These are phyloP conservation scores for Metaphire vulgaris DNA, from an alignment of 1,140 invertebrate species.

Conservation along the genomic window DNA sequence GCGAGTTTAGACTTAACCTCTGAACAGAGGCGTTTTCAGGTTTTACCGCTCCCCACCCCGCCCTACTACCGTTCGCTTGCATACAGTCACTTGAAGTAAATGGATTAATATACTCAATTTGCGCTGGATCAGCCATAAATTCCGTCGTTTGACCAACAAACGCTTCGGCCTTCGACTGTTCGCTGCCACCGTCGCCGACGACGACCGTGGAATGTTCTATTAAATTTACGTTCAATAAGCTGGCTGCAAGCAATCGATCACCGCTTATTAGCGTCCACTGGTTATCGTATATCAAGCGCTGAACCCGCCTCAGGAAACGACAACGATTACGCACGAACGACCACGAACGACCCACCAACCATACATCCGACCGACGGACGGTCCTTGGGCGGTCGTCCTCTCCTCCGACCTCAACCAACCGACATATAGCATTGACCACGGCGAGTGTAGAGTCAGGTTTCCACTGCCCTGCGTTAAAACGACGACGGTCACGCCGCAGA, in stretches of 20 bases:
- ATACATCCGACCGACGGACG: too few relatives aligned
- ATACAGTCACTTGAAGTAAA: background rate
- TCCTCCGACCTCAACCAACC: too few relatives aligned
- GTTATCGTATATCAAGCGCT: background rate
- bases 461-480: background rate
- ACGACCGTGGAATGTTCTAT: background rate
- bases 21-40: too few relatives aligned
- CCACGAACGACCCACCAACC: too few relatives aligned
- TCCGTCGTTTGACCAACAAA: background rate
- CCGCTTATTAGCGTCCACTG: background rate
- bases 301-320: background rate
- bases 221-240: slow-evolving; percentile 3
- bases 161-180: background rate
- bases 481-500: background rate
- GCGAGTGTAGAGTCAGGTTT: background rate
- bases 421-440: too few relatives aligned
- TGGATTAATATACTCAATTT: slow-evolving; percentile 1
- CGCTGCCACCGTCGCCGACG: background rate
- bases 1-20: too few relatives aligned
- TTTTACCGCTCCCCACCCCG: too few relatives aligned
- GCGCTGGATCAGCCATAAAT: background rate
- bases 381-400: too few relatives aligned
- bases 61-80: too few relatives aligned
- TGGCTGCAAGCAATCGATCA: background rate
- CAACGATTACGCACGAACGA: background rate